Percentiles rank a stretch among this genome's conserved stretches.
These are phyloP conservation scores for Epizoanthus scotinus DNA, from an alignment of 92 coral and sea anemone genomes.

Conservation along the genomic window DNA sequence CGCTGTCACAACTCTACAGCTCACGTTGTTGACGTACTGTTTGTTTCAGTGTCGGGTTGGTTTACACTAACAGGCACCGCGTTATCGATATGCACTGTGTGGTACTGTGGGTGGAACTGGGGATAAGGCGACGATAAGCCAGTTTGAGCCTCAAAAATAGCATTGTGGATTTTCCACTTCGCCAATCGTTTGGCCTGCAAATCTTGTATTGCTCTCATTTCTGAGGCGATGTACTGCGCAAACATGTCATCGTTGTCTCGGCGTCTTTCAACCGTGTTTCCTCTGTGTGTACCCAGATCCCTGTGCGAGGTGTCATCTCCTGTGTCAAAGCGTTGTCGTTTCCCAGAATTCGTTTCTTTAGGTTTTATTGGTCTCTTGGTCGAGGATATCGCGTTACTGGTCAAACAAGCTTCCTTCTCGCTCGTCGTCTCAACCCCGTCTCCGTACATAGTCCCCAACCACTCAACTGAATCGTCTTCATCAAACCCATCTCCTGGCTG, in stretches of 20 bases:
- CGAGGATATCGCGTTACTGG: background rate
- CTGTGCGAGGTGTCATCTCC: no score
- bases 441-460: slow-evolving; percentile 18
- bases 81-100: slow-evolving; percentile 38
- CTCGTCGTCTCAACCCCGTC: background rate
- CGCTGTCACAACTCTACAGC: no score
- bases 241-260: slow-evolving; percentile 26
- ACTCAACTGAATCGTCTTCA: slow-evolving; percentile 30
- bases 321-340: background rate
- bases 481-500: slow-evolving; percentile 33
- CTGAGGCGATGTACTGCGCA: slow-evolving; percentile 43
- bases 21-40: slow-evolving; percentile 20
- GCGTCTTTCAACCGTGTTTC: no score
- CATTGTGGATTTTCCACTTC: slow-evolving; percentile 44
- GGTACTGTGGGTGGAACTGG: slow-evolving; percentile 37
- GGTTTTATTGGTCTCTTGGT: slow-evolving; percentile 8
- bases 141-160: slow-evolving; percentile 41
- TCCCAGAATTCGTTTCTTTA: slow-evolving; percentile 9
- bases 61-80: slow-evolving; percentile 20
- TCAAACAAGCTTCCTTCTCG: background rate
- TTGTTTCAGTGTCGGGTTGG: slow-evolving; percentile 14
- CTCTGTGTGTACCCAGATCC: no score
- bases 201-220: slow-evolving; percentile 24
- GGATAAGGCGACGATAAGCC: slow-evolving; percentile 37
- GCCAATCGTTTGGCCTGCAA: slow-evolving; percentile 31